A percentile compares a stretch with the other conserved stretches of the same genome.
Conservation (phyloP, 2,113 vertebrate species). For the Taxidea taxus region DNA sequence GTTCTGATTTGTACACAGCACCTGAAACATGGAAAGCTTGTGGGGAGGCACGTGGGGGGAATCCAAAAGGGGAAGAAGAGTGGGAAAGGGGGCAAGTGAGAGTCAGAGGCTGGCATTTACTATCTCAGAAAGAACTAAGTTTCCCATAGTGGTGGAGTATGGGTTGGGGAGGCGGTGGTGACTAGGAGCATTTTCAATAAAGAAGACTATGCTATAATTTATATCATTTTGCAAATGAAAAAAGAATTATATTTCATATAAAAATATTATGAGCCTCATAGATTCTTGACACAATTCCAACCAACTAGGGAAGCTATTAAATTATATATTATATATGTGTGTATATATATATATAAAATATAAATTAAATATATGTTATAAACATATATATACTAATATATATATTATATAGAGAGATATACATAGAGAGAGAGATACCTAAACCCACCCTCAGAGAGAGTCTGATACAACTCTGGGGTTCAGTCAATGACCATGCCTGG, state of each 20-base stretch:
- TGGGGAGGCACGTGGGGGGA: neutral
- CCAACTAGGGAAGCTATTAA: neutral
- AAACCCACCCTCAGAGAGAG: neutral
- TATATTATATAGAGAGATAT: neutral
- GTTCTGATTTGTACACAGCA: neutral
- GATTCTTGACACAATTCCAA: neutral
- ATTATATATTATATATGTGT: neutral
- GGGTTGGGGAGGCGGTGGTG: rapidly evolving
- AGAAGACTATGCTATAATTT: neutral
- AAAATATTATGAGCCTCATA: neutral
- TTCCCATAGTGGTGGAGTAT: neutral
- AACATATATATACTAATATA: too few species aligned
- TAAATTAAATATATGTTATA: neutral
- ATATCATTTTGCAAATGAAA: conserved; percentile 27
- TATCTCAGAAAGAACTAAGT: neutral
- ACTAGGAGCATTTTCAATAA: neutral
- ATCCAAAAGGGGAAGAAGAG: neutral
- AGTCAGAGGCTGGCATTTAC: too few species aligned
- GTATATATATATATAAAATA: neutral
- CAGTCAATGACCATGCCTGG: neutral
- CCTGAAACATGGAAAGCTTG: neutral
- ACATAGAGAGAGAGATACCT: neutral
- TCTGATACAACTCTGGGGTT: neutral
- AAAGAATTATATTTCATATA: neutral
- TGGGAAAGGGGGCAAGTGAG: neutral